Conservation (phyloP, 1,140 invertebrate species). For the Papilio helenus region DNA sequence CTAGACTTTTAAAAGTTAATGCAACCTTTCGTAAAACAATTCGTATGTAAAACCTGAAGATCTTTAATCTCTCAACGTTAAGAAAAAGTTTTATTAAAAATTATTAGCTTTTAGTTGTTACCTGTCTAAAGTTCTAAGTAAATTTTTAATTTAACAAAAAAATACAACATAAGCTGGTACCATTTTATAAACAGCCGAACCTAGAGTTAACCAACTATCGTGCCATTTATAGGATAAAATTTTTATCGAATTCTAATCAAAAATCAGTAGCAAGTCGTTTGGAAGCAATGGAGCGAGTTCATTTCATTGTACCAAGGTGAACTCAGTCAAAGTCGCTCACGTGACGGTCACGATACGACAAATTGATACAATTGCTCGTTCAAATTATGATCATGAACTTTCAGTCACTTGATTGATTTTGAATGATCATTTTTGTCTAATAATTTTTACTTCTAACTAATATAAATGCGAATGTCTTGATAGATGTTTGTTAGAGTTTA, state of each 20-base stretch:
- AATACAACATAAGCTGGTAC: background rate
- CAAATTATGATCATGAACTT: slow-evolving; percentile 27
- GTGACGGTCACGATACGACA: slow-evolving; percentile 21
- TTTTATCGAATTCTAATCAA: background rate
- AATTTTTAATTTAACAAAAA: too few relatives aligned
- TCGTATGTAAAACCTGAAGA: background rate
- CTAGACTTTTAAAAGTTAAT: background rate
- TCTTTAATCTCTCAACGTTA: background rate
- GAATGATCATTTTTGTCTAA: background rate
- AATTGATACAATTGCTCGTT: slow-evolving; percentile 28
- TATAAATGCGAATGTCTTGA: too few relatives aligned
- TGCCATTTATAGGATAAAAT: background rate
- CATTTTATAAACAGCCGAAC: background rate
- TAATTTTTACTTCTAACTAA: background rate
- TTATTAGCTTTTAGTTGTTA: background rate
- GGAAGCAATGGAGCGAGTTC: slow-evolving; percentile 40
- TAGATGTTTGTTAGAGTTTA: too few relatives aligned
- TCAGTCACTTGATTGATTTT: slow-evolving; percentile 3
- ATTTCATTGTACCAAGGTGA: slow-evolving; percentile 47
- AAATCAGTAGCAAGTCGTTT: slow-evolving; percentile 43
- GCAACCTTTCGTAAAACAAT: background rate
- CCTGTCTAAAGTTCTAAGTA: too few relatives aligned
- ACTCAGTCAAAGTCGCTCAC: slow-evolving; percentile 25
- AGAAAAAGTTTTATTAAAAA: background rate
- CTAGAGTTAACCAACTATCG: background rate